These are phyloP conservation scores for Micromesistius poutassou DNA, from an alignment of 2,797 vertebrate species.

Conservation along the genomic window DNA sequence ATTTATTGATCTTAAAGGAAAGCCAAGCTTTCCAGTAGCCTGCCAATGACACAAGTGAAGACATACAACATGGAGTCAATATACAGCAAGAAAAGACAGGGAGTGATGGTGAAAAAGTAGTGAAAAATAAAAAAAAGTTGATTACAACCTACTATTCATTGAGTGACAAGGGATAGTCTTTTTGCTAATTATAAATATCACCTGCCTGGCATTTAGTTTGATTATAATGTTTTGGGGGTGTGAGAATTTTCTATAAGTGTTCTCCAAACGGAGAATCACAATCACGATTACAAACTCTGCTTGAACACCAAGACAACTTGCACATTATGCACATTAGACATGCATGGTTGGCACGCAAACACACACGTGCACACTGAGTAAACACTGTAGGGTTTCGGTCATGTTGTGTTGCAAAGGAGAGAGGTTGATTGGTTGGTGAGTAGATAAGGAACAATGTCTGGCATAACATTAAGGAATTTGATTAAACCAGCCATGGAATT, in stretches of 20 bases:
- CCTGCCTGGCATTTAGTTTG: background rate
- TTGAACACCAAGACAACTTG: background rate
- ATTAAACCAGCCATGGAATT: background rate
- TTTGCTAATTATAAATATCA: background rate
- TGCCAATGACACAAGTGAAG: background rate
- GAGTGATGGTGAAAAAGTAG: background rate
- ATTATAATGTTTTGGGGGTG: background rate
- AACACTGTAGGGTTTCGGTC: conserved; percentile 8
- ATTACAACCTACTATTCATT: background rate
- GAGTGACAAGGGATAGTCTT: background rate
- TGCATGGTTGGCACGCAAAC: background rate
- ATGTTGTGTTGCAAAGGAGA: background rate
- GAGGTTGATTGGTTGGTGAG: background rate
- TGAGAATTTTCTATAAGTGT: background rate
- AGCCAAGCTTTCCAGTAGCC: background rate
- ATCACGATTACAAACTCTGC: background rate
- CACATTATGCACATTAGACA: background rate
- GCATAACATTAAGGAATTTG: background rate
- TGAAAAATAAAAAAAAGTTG: background rate
- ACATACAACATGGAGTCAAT: background rate
- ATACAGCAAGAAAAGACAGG: background rate
- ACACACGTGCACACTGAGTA: background rate
- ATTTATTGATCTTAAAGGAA: background rate
- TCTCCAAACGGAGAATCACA: background rate
- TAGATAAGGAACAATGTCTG: background rate